A percentile compares a stretch with the other conserved stretches of the same genome.
Evolutionary conservation across 2,888 invertebrate species (phyloP).

Genomic region (Panorpa germanica): DNA sequence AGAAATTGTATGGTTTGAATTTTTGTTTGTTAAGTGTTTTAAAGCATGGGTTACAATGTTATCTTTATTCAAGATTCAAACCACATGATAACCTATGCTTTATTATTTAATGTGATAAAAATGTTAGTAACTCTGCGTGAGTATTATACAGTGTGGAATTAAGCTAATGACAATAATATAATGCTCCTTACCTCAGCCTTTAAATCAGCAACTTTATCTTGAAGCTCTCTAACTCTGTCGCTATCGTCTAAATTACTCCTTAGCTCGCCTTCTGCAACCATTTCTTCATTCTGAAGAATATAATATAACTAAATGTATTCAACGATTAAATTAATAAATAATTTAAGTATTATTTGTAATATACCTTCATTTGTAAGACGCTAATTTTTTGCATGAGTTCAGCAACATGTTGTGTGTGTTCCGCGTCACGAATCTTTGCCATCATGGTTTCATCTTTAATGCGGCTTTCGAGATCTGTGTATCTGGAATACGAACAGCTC

Average conservation of each 20-base stretch:
- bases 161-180: constrained; percentile 8
- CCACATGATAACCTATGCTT: too few species aligned
- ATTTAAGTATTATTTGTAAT: constrained; percentile 4
- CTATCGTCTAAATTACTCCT: constrained; percentile 71
- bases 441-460: constrained; percentile 83
- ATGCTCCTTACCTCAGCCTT: constrained; percentile 67
- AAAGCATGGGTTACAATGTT: too few species aligned
- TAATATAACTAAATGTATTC: constrained; percentile 8
- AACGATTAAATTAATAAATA: constrained; percentile 10
- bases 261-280: constrained; percentile 82
- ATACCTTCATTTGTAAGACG: constrained; percentile 75
- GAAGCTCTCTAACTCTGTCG: constrained; percentile 72
- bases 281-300: constrained; percentile 69
- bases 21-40: constrained; percentile 12
- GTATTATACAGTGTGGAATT: too few species aligned
- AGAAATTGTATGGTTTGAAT: constrained; percentile 10
- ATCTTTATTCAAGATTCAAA: constrained; percentile 1
- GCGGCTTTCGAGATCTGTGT: constrained; percentile 26
- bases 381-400: constrained; percentile 89
- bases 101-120: too few species aligned
- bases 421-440: constrained; percentile 83
- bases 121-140: too few species aligned
- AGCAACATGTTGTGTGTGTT: constrained; percentile 83
- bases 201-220: constrained; percentile 81
- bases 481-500: constrained; percentile 16